Evolutionary conservation across 2,797 vertebrate genomes (phyloP).

Genomic region (Coluber constrictor): DNA sequence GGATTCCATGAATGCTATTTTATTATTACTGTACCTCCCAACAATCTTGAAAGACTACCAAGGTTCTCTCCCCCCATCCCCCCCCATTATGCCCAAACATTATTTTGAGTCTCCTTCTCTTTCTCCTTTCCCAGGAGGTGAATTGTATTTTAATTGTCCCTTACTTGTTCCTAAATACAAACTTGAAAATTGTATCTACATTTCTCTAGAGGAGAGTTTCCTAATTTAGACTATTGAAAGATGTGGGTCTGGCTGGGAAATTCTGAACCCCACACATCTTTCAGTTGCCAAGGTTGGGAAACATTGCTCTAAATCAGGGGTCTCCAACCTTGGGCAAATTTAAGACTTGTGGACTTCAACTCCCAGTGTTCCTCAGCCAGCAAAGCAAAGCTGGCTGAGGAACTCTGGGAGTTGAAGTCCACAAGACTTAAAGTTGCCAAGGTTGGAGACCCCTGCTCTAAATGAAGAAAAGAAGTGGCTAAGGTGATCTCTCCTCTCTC

Average conservation of each 20-base stretch:
- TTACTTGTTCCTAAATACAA: not conserved
- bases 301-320: too few relatives aligned
- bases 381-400: too few relatives aligned
- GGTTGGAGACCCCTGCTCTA: not conserved
- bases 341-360: too few relatives aligned
- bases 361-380: too few relatives aligned
- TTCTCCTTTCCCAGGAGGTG: not conserved
- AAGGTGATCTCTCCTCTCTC: not conserved
- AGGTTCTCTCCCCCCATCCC: fast-evolving
- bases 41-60: not conserved
- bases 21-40: not conserved
- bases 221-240: not conserved
- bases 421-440: not conserved
- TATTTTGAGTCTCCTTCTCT: not conserved
- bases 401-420: too few relatives aligned
- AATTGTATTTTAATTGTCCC: not conserved
- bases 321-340: too few relatives aligned
- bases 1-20: not conserved
- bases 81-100: not conserved
- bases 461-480: not conserved
- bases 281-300: not conserved
- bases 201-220: not conserved
- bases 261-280: not conserved
- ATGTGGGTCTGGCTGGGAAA: not conserved
- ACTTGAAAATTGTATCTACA: not conserved